Evolutionary conservation across 2,888 invertebrate genomes (phyloP).

Genomic region (Perdita meconis): DNA sequence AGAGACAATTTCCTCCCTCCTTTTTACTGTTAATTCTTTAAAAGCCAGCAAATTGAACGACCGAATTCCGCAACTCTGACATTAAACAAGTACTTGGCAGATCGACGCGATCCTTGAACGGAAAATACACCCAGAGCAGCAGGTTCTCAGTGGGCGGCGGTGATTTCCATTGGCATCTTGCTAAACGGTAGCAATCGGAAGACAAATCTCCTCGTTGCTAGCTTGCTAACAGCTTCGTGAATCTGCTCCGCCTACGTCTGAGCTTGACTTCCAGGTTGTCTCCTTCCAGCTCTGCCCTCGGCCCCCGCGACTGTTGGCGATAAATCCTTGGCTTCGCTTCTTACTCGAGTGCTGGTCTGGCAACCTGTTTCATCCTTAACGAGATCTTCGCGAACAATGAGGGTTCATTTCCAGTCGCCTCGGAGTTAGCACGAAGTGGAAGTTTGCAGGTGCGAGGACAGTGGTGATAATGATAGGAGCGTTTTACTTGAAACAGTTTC

Average conservation of each 20-base stretch:
- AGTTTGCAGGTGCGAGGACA: neutral
- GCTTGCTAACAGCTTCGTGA: conserved; percentile 1
- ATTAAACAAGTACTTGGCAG: conserved; percentile 4
- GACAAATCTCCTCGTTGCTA: conserved; percentile 47
- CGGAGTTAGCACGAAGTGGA: neutral
- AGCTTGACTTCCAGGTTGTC: conserved; percentile 21
- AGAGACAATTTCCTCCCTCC: neutral
- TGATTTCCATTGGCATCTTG: conserved; percentile 51
- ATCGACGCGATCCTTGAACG: conserved; percentile 1
- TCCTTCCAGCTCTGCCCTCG: conserved; percentile 15
- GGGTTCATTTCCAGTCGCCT: neutral
- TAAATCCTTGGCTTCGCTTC: conserved; percentile 53
- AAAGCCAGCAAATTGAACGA: neutral
- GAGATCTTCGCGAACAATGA: neutral
- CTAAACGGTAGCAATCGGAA: conserved; percentile 51
- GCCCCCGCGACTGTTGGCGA: conserved; percentile 36
- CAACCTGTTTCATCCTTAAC: conserved; percentile 28
- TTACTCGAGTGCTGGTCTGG: conserved; percentile 29
- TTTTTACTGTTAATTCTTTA: neutral
- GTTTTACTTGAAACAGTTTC: too few relatives aligned
- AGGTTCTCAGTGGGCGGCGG: conserved; percentile 12
- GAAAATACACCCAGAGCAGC: conserved; percentile 9
- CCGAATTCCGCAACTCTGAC: neutral
- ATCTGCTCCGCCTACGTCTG: conserved; percentile 43
- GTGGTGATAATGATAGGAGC: neutral